A percentile compares a stretch with the other conserved stretches of the same genome.
phyloP scores from a whole-genome alignment of 2,797 vertebrate genomes.

The Pangasius sanitwongsei region DNA sequence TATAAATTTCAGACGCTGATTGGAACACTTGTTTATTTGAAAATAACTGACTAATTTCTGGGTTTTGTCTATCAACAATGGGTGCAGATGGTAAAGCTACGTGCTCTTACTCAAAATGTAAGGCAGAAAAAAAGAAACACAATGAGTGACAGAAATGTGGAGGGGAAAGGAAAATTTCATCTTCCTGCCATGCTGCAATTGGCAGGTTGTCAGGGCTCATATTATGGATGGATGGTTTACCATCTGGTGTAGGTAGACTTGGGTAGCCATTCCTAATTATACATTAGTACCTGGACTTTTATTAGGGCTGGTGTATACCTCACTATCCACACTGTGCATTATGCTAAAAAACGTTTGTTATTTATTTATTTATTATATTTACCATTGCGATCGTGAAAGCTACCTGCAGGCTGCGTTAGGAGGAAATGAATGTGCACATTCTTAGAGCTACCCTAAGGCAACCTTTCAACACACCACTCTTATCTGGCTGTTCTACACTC shows the following conservation, averaged over 20 bases:
- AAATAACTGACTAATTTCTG: neutral
- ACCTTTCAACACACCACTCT: constrained; percentile 37
- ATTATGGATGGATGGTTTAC: constrained; percentile 53
- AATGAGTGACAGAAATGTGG: constrained; percentile 26
- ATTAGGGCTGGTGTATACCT: constrained; percentile 5
- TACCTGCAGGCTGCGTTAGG: neutral
- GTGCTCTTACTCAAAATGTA: constrained; percentile 31
- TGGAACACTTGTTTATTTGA: constrained; percentile 12
- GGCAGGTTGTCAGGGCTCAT: constrained; percentile 51
- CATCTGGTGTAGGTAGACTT: constrained; percentile 53
- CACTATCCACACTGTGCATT: neutral
- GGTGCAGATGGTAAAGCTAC: neutral
- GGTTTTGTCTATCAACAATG: constrained; percentile 1
- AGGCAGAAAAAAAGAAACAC: neutral
- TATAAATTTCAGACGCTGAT: neutral
- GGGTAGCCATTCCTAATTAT: constrained; percentile 40
- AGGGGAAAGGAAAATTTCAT: constrained; percentile 25
- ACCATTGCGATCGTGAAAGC: neutral
- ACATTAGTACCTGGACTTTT: constrained; percentile 49
- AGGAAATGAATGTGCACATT: constrained; percentile 24
- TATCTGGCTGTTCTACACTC: constrained; percentile 12
- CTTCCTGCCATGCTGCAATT: constrained; percentile 44
- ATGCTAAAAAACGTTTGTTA: neutral
- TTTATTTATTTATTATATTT: constrained; percentile 1
- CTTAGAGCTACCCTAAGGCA: constrained; percentile 16